Conservation (phyloP, 1,140 invertebrate species). For the Holcopasites calliopsidis region DNA sequence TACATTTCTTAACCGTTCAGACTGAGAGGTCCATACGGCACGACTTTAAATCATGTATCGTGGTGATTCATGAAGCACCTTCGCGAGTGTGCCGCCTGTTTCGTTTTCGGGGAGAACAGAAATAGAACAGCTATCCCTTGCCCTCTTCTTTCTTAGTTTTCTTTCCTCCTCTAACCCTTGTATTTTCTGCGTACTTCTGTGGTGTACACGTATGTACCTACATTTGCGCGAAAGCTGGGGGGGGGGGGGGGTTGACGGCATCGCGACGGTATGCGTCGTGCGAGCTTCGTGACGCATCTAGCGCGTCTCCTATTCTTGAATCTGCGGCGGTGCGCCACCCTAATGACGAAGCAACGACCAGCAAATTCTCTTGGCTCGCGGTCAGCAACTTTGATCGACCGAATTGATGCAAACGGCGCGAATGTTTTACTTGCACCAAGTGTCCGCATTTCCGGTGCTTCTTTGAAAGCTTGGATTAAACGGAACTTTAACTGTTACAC, state of each 20-base stretch:
- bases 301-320: slow-evolving; percentile 71
- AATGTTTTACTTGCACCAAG: neutral
- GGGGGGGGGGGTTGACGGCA: slow-evolving; percentile 62
- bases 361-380: slow-evolving; percentile 5
- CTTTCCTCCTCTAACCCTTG: slow-evolving; percentile 19
- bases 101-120: slow-evolving; percentile 72
- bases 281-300: slow-evolving; percentile 69
- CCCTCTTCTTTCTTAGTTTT: slow-evolving; percentile 16
- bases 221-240: slow-evolving; percentile 30
- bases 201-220: slow-evolving; percentile 35
- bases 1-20: neutral
- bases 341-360: slow-evolving; percentile 53
- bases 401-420: slow-evolving; percentile 8
- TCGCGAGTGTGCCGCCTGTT: slow-evolving; percentile 43
- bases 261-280: slow-evolving; percentile 63
- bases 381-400: slow-evolving; percentile 23
- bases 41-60: neutral
- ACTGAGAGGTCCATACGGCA: neutral
- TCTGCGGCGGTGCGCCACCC: slow-evolving; percentile 35
- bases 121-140: slow-evolving; percentile 67
- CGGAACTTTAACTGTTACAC: slow-evolving; percentile 5
- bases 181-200: slow-evolving; percentile 47
- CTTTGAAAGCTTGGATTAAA: neutral
- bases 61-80: slow-evolving; percentile 33
- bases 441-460: neutral